Evolutionary conservation across 2,888 invertebrate genomes (phyloP).

Genomic region (Ichneumon xanthorius): DNA sequence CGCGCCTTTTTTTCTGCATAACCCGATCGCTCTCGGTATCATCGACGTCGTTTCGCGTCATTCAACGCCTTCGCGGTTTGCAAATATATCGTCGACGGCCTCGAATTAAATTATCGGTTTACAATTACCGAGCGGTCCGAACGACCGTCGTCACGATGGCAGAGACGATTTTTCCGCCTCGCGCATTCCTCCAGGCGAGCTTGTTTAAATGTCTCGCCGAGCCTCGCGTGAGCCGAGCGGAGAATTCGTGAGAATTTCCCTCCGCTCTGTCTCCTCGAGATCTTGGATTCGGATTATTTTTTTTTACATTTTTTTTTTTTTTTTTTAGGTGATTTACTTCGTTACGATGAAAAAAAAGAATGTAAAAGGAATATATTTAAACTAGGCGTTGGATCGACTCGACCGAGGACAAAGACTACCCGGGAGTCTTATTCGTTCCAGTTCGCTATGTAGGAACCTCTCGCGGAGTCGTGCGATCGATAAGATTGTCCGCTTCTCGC

Average conservation of each 20-base stretch:
- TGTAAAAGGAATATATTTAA: background rate
- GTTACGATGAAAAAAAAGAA: constrained; percentile 6
- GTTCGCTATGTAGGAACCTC: constrained; percentile 24
- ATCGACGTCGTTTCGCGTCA: background rate
- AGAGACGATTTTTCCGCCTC: constrained; percentile 49
- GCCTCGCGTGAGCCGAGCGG: constrained; percentile 47
- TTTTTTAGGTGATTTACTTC: background rate
- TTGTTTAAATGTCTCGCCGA: constrained; percentile 49
- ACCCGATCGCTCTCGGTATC: background rate
- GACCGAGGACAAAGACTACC: constrained; percentile 39
- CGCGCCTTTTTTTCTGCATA: background rate
- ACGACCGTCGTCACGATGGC: constrained; percentile 53
- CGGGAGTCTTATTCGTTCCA: constrained; percentile 42
- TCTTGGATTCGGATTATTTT: background rate
- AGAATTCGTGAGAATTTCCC: constrained; percentile 56
- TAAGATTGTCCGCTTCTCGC: constrained; percentile 56
- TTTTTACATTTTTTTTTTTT: background rate
- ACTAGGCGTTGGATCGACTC: constrained; percentile 22
- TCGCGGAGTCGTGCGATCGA: constrained; percentile 54
- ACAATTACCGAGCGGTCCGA: constrained; percentile 43
- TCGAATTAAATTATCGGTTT: constrained; percentile 3
- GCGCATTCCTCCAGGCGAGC: constrained; percentile 57
- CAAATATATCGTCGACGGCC: constrained; percentile 10
- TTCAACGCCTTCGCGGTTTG: background rate
- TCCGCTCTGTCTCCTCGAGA: constrained; percentile 6